phyloP scores from a whole-genome alignment of 2,113 vertebrate species.

The Calcarius ornatus region DNA sequence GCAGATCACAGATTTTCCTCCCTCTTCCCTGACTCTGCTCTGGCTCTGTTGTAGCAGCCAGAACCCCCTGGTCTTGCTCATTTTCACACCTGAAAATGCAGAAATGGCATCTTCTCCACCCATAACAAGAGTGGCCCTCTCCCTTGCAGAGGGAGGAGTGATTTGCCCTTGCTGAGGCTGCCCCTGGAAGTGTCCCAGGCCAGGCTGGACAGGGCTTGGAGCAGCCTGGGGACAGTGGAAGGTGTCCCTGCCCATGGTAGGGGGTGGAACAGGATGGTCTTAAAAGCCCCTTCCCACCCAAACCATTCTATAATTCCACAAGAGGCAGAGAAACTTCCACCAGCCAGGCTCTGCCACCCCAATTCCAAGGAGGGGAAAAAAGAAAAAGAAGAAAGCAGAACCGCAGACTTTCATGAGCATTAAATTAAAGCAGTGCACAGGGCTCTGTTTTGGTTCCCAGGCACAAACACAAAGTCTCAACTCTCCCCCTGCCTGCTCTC shows the following conservation, averaged over 20 bases:
- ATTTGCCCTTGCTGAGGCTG: background rate
- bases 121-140: background rate
- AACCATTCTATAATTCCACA: background rate
- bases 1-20: background rate
- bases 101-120: background rate
- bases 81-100: background rate
- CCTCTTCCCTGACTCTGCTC: background rate
- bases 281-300: background rate
- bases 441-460: conserved; percentile 8
- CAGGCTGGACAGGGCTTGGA: rapidly evolving
- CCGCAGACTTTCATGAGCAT: background rate
- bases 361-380: rapidly evolving
- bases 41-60: background rate
- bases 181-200: background rate
- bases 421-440: background rate
- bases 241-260: background rate
- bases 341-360: background rate
- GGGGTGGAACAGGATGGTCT: rapidly evolving
- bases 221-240: rapidly evolving
- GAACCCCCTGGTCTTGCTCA: background rate
- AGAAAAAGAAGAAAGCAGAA: background rate
- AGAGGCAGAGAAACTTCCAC: background rate
- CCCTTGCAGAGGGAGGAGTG: background rate
- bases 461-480: background rate
- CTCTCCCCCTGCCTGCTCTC: background rate